Conservation (phyloP, 2,797 vertebrate genomes). For the Peromyscus nudipes region DNA sequence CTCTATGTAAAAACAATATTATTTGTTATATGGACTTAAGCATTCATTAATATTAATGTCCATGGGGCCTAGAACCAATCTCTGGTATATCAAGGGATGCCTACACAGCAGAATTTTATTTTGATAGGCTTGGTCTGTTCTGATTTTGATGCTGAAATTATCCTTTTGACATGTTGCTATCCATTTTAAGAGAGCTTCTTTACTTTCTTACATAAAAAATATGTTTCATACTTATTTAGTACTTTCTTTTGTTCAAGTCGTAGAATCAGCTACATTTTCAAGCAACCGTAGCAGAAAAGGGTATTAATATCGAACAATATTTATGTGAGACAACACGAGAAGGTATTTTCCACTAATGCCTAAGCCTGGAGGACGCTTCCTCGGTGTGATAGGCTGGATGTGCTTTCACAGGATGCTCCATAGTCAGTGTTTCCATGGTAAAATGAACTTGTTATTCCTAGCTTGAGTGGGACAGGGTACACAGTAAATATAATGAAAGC, state of each 20-base stretch:
- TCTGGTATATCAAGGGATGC: neutral
- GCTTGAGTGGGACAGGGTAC: neutral
- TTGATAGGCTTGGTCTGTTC: neutral
- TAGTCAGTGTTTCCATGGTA: neutral
- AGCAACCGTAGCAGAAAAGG: neutral
- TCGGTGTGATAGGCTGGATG: neutral
- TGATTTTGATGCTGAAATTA: conserved; percentile 46
- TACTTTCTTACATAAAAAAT: conserved; percentile 10
- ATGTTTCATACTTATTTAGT: neutral
- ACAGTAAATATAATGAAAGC: neutral
- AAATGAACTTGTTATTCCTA: neutral
- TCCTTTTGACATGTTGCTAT: neutral
- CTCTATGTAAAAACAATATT: neutral
- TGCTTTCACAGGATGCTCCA: neutral
- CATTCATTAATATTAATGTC: neutral
- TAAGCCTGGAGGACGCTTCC: neutral
- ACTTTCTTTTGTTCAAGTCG: neutral
- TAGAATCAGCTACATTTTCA: neutral
- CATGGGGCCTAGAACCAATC: neutral
- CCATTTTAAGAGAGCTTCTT: neutral
- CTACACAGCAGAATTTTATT: neutral
- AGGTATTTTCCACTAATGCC: conserved; percentile 21
- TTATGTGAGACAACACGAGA: neutral
- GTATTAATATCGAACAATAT: neutral
- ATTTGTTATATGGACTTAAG: neutral